phyloP scores from a whole-genome alignment of 1,140 invertebrate species.

The Bradysia coprophila region DNA sequence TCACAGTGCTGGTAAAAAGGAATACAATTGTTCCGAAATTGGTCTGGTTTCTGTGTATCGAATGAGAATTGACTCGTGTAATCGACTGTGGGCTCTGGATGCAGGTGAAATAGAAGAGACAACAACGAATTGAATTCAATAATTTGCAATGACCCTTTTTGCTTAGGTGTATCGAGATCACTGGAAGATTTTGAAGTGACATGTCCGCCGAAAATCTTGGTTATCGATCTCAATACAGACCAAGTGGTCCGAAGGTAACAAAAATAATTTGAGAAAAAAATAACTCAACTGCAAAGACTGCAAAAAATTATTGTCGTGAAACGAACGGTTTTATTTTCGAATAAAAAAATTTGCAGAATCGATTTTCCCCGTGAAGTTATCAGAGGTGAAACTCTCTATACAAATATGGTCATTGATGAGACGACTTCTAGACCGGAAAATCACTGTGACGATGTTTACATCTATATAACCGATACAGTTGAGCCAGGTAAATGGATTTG shows the following conservation, averaged over 20 bases:
- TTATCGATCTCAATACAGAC: conserved; percentile 56
- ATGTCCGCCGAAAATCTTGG: conserved; percentile 60
- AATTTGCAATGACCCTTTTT: conserved; percentile 3
- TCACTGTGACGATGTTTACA: conserved; percentile 51
- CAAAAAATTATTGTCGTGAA: not conserved
- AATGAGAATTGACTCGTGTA: conserved; percentile 47
- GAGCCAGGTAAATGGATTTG: conserved; percentile 41
- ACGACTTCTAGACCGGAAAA: conserved; percentile 31
- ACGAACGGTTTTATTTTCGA: too few relatives aligned
- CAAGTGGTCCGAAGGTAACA: conserved; percentile 36
- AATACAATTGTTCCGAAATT: conserved; percentile 49
- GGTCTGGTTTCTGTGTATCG: conserved; percentile 61
- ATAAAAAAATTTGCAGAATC: too few relatives aligned
- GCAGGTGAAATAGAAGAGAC: conserved; percentile 6
- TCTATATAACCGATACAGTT: conserved; percentile 61
- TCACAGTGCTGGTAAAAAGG: conserved; percentile 43
- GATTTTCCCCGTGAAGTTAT: conserved; percentile 42
- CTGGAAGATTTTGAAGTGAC: conserved; percentile 51
- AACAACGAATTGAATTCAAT: not conserved
- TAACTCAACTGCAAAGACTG: not conserved
- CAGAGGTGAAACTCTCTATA: conserved; percentile 46
- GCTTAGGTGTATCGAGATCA: conserved; percentile 47
- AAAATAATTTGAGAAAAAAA: too few relatives aligned
- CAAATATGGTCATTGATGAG: conserved; percentile 60
- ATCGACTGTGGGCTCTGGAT: conserved; percentile 55